A percentile compares a stretch with the other conserved stretches of the same genome.
Evolutionary conservation across 2,797 vertebrate genomes (phyloP).

Genomic region (Hylomyscus alleni): DNA sequence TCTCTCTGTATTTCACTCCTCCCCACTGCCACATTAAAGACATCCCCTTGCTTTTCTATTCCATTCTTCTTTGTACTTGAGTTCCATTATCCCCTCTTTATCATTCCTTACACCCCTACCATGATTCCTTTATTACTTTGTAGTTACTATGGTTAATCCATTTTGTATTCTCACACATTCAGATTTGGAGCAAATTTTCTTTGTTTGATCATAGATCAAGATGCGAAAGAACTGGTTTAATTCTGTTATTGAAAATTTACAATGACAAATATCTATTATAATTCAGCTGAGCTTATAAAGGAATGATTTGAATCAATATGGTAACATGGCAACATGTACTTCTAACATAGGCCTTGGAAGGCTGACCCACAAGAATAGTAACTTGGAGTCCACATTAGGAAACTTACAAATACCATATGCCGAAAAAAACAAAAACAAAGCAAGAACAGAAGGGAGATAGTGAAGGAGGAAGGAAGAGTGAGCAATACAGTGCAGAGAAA

Average conservation of each 20-base stretch:
- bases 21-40: background rate
- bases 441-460: background rate
- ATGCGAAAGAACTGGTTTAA: background rate
- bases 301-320: background rate
- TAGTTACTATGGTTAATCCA: background rate
- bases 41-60: background rate
- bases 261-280: conserved; percentile 19
- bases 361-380: background rate
- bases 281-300: background rate
- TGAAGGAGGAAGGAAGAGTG: background rate
- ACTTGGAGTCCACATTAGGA: background rate
- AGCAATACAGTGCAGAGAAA: too few relatives aligned
- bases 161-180: background rate
- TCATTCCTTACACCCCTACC: background rate
- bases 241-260: background rate
- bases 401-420: background rate
- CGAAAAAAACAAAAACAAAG: too few relatives aligned
- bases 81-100: background rate
- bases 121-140: background rate
- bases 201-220: background rate
- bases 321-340: background rate
- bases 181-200: background rate
- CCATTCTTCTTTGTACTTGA: background rate
- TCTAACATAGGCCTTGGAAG: too few relatives aligned
- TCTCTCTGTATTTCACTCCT: background rate